phyloP scores from a whole-genome alignment of 2,888 invertebrate species.

The Leucania comma region DNA sequence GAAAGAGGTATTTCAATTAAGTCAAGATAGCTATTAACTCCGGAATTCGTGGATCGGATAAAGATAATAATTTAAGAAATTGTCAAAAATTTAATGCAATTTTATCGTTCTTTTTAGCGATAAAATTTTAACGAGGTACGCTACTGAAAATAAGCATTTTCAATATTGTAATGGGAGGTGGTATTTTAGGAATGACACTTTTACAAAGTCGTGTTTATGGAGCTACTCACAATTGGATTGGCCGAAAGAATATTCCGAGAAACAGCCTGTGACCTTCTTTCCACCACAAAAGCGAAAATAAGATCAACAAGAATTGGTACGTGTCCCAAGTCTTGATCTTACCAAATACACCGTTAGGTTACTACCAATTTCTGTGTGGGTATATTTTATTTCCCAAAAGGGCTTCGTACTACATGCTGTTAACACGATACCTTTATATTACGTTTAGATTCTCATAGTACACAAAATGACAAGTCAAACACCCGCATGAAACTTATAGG shows the following conservation, averaged over 20 bases:
- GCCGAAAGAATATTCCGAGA: neutral
- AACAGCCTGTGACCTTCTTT: neutral
- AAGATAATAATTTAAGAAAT: constrained; percentile 52
- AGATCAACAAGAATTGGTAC: constrained; percentile 2
- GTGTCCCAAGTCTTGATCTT: neutral
- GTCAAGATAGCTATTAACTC: constrained; percentile 64
- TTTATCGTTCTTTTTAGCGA: constrained; percentile 26
- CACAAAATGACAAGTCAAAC: constrained; percentile 37
- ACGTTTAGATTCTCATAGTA: constrained; percentile 6
- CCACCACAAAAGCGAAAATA: neutral
- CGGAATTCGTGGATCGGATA: constrained; percentile 54
- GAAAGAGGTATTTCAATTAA: constrained; percentile 65
- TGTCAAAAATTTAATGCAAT: constrained; percentile 35
- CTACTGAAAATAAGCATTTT: constrained; percentile 28
- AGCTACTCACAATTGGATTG: constrained; percentile 11
- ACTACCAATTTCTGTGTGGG: neutral
- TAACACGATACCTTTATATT: neutral
- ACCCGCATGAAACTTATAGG: constrained; percentile 46
- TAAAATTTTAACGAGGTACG: constrained; percentile 35
- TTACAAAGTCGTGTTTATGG: constrained; percentile 13
- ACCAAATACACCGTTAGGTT: neutral
- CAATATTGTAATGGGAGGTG: constrained; percentile 32
- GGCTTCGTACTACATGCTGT: too few species aligned
- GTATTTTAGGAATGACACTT: constrained; percentile 26
- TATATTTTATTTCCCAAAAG: neutral